These are phyloP conservation scores for Dendrocopos noguchii DNA, from an alignment of 2,113 vertebrate genomes.

Conservation along the genomic window DNA sequence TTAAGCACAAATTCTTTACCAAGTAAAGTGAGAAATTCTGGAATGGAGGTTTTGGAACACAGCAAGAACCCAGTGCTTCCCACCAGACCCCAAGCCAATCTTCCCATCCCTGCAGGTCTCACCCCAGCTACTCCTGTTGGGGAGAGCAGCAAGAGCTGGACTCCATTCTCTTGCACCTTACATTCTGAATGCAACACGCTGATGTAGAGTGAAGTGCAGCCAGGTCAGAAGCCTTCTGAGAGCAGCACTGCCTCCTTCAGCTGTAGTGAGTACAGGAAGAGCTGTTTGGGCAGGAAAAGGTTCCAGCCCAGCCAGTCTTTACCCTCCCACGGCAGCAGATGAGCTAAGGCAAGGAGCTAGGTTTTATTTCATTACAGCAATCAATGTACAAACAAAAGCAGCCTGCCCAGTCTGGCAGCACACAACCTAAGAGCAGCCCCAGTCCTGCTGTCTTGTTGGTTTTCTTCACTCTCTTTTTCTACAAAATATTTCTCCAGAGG, in stretches of 20 bases:
- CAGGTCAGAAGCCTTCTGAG: not conserved
- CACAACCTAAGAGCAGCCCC: not conserved
- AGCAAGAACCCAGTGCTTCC: not conserved
- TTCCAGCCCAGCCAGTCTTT: not conserved
- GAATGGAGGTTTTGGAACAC: not conserved
- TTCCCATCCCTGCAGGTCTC: not conserved
- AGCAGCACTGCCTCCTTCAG: not conserved
- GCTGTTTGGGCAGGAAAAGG: not conserved
- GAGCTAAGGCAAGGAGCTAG: not conserved
- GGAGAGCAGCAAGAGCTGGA: not conserved
- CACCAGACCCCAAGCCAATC: too few species aligned
- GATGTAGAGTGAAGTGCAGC: fast-evolving
- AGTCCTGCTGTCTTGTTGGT: not conserved
- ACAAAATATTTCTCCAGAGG: not conserved
- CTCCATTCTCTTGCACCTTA: fast-evolving
- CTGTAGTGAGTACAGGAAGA: not conserved
- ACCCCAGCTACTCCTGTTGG: fast-evolving
- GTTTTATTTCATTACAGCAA: not conserved
- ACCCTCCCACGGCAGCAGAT: not conserved
- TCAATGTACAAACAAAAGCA: not conserved
- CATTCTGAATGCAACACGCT: not conserved
- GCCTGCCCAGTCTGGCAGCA: not conserved
- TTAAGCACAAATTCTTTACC: not conserved
- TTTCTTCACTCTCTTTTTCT: not conserved
- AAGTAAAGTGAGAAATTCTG: not conserved